Base-by-base conservation (phyloP, 2,113 vertebrate species). In the Hepsetus odoe region DNA sequence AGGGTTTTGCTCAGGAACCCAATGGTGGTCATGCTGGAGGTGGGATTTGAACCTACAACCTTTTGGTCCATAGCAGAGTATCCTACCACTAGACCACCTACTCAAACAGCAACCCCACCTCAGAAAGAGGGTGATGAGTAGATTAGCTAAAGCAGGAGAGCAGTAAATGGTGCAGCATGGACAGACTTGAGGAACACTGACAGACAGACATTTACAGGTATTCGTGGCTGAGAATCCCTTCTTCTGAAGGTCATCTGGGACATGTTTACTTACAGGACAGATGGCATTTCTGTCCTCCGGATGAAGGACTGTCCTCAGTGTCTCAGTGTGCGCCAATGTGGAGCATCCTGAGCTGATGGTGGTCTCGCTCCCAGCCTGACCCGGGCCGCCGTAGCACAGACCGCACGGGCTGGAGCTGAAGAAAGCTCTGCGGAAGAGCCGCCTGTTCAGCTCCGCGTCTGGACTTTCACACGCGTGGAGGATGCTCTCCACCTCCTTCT, bases 401-500 rank as follows among this genome's bases (percentile, higher is more conserved):
- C 87, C 86, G 55, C 87, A 89, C 0, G 86, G 88, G 77, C 75
- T 88, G 20, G 85, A 85, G 26, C 84, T 81, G 59, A 79, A 32
- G n/a, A 79, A 80, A 2, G 79, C 40, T 33, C 85, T 88, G 4
- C 72, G 26, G 0, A 58, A 46, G 1, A 5, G 51, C 3, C 49
- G 55, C 5, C 70, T 87, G 79, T 70, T 83, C 2, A 6, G 14
- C 5, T 22, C 7, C 16, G 8, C 9, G 44, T 66, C 35, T 33
- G 70, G 58, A 10, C 76, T 82, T 9, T 81, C 86, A n/a, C 84
- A 86, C 6, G 80, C 85, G 0, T 78, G 62, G 1, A 86, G 53
- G 38, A 83, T 89, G 0, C 80, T 80, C 53, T 88, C 85, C 85
- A 86, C 62, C n/a, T 87, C 86, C 16, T 46, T 73, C 0, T 80